These are phyloP conservation scores for Caenorhabditis doughertyi DNA, from an alignment of 2,888 invertebrate species.

Conservation along the genomic window DNA sequence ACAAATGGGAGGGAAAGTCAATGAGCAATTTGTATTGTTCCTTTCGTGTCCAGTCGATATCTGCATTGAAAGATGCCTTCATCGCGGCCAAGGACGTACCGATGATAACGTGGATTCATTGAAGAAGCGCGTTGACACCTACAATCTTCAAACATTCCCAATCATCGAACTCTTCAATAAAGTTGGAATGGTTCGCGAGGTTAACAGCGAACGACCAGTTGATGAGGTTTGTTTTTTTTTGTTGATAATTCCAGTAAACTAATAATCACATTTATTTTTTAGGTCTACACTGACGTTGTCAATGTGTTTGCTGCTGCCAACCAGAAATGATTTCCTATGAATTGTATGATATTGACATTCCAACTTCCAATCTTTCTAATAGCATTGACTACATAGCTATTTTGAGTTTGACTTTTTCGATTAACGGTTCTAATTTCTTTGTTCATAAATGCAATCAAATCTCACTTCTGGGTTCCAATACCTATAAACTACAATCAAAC, in stretches of 20 bases:
- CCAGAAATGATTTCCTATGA: not conserved
- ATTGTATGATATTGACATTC: not conserved
- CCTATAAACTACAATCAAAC: not conserved
- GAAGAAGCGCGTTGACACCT: conserved; percentile 87
- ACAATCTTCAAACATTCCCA: conserved; percentile 82
- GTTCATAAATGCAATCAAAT: not conserved
- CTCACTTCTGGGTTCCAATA: not conserved
- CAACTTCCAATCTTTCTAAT: not conserved
- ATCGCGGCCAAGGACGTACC: conserved; percentile 84
- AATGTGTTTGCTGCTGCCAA: conserved; percentile 43
- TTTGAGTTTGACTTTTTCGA: not conserved
- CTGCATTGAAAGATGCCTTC: conserved; percentile 91
- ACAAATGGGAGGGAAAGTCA: conserved; percentile 89
- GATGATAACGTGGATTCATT: conserved; percentile 95
- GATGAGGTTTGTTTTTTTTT: conserved; percentile 63
- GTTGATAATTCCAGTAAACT: not conserved
- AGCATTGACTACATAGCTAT: no score
- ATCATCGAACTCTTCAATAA: conserved; percentile 81
- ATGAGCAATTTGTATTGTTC: conserved; percentile 92
- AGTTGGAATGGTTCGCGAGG: conserved; percentile 74
- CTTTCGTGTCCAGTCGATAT: conserved; percentile 91
- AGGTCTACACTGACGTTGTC: conserved; percentile 57
- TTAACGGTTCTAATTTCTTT: not conserved
- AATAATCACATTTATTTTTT: not conserved
- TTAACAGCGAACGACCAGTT: conserved; percentile 68